Conservation (phyloP, 2,888 invertebrate species). For the Caprella mutica region DNA sequence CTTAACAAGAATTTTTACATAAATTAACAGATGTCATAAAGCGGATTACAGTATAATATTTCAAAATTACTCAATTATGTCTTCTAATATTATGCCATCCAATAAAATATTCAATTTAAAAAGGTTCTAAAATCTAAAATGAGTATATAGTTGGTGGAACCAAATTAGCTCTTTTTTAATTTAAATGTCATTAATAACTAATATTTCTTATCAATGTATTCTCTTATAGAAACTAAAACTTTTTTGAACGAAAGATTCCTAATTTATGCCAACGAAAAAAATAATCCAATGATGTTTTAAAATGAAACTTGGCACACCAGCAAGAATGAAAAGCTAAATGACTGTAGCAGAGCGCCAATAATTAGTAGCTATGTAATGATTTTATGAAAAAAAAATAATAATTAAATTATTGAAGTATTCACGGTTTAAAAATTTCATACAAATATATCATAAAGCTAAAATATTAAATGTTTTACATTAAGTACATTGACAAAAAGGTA, state of each 20-base stretch:
- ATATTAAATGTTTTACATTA: conserved; percentile 12
- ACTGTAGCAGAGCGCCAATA: not conserved
- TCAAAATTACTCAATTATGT: too few species aligned
- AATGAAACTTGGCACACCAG: not conserved
- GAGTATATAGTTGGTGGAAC: too few species aligned
- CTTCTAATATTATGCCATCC: too few species aligned
- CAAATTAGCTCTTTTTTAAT: too few species aligned
- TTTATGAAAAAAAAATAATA: not conserved
- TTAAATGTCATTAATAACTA: too few species aligned
- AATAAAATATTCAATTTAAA: too few species aligned
- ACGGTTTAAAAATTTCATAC: conserved; percentile 7
- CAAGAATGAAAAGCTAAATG: not conserved
- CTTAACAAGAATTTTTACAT: too few species aligned
- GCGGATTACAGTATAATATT: too few species aligned
- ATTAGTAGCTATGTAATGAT: not conserved
- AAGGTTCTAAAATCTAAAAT: too few species aligned
- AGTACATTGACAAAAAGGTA: conserved; percentile 7
- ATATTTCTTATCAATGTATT: not conserved
- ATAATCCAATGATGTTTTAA: not conserved
- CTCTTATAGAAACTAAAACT: not conserved
- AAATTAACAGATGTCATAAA: too few species aligned
- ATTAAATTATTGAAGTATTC: not conserved
- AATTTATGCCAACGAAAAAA: not conserved
- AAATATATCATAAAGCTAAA: conserved; percentile 3
- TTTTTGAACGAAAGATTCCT: not conserved